Evolutionary conservation across 1,140 invertebrate genomes (phyloP).

Genomic region (Cyclargus thomasi): DNA sequence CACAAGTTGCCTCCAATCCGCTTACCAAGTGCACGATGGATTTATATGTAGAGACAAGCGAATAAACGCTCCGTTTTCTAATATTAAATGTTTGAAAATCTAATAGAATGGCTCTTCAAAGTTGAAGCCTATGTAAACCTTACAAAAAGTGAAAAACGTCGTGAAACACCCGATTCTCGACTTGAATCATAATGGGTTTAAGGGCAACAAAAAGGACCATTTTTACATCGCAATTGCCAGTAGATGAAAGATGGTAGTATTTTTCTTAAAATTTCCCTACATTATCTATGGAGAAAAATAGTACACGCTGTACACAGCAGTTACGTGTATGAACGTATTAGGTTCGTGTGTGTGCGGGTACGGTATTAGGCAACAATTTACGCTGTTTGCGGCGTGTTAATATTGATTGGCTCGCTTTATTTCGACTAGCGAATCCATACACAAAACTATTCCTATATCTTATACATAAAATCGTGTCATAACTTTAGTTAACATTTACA

Average conservation of each 20-base stretch:
- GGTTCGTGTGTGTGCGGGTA: slow-evolving; percentile 47
- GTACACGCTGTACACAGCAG: slow-evolving; percentile 49
- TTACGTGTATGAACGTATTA: slow-evolving; percentile 38
- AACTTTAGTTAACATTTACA: not conserved
- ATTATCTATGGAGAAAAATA: not conserved
- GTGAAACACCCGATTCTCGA: too few species aligned
- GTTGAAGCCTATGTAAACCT: too few species aligned
- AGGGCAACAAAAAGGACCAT: too few species aligned
- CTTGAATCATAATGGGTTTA: too few species aligned
- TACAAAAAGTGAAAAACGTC: too few species aligned
- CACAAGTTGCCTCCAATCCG: slow-evolving; percentile 15
- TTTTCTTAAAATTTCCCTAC: not conserved
- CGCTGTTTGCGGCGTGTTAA: slow-evolving; percentile 75
- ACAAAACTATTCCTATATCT: slow-evolving; percentile 42
- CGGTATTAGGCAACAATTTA: slow-evolving; percentile 74
- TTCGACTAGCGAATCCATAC: slow-evolving; percentile 68
- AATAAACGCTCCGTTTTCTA: too few species aligned
- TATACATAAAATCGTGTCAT: not conserved
- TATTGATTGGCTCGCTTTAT: slow-evolving; percentile 74
- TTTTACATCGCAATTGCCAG: too few species aligned
- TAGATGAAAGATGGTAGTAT: too few species aligned
- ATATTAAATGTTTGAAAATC: too few species aligned
- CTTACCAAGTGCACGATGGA: too few species aligned
- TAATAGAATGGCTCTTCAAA: too few species aligned
- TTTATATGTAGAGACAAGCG: too few species aligned